Evolutionary conservation across 2,113 vertebrate genomes (phyloP).

Genomic region (Onychostruthus taczanowskii): DNA sequence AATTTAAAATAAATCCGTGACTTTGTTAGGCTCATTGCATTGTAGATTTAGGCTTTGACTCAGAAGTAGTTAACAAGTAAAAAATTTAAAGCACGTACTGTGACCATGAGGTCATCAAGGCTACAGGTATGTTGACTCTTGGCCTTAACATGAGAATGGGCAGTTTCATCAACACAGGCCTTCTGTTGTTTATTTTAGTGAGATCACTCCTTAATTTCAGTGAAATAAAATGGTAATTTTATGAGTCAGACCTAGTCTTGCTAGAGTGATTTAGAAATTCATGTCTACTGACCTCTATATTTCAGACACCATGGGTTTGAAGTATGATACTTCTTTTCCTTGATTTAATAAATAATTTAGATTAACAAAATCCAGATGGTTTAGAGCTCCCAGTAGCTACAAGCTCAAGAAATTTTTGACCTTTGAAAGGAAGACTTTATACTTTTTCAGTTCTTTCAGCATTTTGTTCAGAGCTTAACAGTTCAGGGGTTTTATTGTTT

Average conservation of each 20-base stretch:
- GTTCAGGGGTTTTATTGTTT: not conserved
- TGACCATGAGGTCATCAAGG: not conserved
- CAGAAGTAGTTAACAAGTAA: not conserved
- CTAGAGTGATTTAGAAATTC: not conserved
- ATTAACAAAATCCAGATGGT: conserved; percentile 20
- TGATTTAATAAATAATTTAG: conserved; percentile 3
- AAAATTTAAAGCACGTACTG: not conserved
- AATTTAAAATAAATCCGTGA: not conserved
- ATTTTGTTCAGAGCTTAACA: not conserved
- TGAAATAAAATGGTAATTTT: not conserved
- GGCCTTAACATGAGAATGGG: not conserved
- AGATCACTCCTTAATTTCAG: not conserved
- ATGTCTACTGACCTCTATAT: rapidly evolving
- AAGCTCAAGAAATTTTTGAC: not conserved
- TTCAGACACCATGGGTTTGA: not conserved
- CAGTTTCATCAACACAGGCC: not conserved
- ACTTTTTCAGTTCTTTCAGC: not conserved
- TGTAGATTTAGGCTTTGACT: not conserved
- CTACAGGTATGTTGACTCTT: not conserved
- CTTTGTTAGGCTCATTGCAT: not conserved
- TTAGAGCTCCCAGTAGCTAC: not conserved
- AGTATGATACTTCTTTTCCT: not conserved
- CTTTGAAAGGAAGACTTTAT: not conserved
- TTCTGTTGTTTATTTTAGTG: not conserved
- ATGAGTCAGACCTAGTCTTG: not conserved